Evolutionary conservation across 2,113 vertebrate genomes (phyloP).

Genomic region (Typhlomys cinereus): DNA sequence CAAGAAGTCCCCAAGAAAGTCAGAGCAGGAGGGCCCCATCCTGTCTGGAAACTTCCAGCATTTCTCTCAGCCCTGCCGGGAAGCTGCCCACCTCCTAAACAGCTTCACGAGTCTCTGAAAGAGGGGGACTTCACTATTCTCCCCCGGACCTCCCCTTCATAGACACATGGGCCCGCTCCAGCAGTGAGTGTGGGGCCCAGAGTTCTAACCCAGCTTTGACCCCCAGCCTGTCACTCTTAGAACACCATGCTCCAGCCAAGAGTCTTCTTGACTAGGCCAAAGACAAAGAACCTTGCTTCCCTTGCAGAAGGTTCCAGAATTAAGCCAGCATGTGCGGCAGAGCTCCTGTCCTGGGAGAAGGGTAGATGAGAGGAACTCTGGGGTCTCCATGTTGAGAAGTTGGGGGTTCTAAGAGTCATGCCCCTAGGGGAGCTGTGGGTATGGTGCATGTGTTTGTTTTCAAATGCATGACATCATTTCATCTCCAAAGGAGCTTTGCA

Average conservation of each 20-base stretch:
- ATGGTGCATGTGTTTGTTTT: not conserved
- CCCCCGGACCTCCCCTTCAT: not conserved
- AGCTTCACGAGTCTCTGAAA: not conserved
- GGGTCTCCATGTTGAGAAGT: no score
- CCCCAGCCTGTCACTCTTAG: not conserved
- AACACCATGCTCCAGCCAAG: not conserved
- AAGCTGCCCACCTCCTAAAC: no score
- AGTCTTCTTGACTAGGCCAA: not conserved
- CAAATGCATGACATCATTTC: not conserved
- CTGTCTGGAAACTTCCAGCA: no score
- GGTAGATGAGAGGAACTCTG: not conserved
- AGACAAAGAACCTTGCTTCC: not conserved
- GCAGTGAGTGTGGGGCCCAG: not conserved
- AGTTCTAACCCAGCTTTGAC: not conserved
- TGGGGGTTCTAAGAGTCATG: not conserved
- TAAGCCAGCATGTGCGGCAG: not conserved
- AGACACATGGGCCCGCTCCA: no score
- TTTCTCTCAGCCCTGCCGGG: no score
- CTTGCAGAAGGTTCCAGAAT: not conserved
- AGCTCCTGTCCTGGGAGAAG: not conserved
- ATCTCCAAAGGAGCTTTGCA: not conserved
- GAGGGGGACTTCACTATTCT: not conserved
- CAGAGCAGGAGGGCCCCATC: no score
- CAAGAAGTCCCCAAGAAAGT: fast-evolving
- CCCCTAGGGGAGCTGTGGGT: not conserved